Conservation (phyloP, 1,140 invertebrate species). For the Nomia melanderi region DNA sequence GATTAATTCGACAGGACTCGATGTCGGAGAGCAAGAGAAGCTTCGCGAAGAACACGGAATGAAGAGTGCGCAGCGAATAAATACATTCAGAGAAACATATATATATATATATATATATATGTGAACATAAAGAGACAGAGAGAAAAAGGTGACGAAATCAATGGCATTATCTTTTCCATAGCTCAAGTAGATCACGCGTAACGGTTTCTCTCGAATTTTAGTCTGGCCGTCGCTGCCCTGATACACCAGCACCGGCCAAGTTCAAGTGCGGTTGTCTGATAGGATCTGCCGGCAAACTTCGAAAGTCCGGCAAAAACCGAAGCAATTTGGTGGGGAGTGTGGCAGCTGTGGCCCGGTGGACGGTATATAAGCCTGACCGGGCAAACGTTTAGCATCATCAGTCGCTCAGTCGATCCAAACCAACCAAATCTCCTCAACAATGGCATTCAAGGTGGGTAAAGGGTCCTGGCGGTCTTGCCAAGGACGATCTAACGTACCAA, state of each 20-base stretch:
- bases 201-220: background rate
- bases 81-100: too few species aligned
- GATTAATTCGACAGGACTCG: too few species aligned
- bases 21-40: too few species aligned
- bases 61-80: too few species aligned
- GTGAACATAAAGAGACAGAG: too few species aligned
- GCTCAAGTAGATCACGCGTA: background rate
- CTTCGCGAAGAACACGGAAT: too few species aligned
- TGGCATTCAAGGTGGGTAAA: constrained; percentile 73
- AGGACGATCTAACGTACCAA: too few species aligned
- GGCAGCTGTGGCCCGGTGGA: constrained; percentile 15
- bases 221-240: background rate
- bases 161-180: too few species aligned
- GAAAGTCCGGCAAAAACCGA: constrained; percentile 46
- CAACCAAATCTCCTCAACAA: constrained; percentile 60
- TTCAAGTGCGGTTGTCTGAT: constrained; percentile 57
- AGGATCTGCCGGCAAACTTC: constrained; percentile 52
- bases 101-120: too few species aligned
- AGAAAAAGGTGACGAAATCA: too few species aligned
- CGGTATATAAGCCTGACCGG: constrained; percentile 59
- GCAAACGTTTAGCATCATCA: constrained; percentile 66
- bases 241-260: constrained; percentile 45
- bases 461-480: background rate
- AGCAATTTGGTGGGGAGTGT: constrained; percentile 45
- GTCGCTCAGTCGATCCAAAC: constrained; percentile 65